Conservation (phyloP, 1,140 invertebrate species). For the Drosophila hydei region DNA sequence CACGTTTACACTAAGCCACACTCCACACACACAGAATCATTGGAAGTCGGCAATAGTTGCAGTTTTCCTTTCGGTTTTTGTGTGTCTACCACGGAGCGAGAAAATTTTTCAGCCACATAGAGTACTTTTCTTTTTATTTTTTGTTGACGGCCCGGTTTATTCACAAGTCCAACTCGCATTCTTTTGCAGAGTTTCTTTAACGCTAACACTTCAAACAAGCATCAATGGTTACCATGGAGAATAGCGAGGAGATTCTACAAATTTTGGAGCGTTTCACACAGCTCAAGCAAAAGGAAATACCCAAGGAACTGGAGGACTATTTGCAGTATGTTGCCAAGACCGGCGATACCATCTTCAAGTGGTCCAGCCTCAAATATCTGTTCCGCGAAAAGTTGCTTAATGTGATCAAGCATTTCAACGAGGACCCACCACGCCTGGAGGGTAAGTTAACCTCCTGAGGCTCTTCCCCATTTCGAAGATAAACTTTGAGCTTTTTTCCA, state of each 20-base stretch:
- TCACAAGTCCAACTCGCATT: conserved; percentile 6
- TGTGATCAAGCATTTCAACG: conserved; percentile 94
- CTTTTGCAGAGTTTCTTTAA: conserved; percentile 5
- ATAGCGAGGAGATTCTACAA: conserved; percentile 92
- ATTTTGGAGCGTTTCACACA: conserved; percentile 93
- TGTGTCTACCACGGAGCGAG: conserved; percentile 61
- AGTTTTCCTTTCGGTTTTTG: conserved; percentile 55
- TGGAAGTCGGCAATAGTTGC: conserved; percentile 16
- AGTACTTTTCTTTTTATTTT: not conserved
- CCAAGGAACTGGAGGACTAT: conserved; percentile 95
- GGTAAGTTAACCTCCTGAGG: conserved; percentile 48
- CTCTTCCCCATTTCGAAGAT: no score
- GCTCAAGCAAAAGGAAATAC: conserved; percentile 90
- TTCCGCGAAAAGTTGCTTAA: conserved; percentile 93
- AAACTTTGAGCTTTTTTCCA: not conserved
- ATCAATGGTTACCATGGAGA: conserved; percentile 88
- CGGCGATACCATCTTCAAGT: conserved; percentile 96
- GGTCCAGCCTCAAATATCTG: conserved; percentile 93
- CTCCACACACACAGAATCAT: not conserved
- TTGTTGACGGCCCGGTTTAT: conserved; percentile 23
- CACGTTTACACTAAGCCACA: not conserved
- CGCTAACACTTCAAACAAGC: not conserved
- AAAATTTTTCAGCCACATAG: conserved; percentile 51
- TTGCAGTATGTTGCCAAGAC: conserved; percentile 95
- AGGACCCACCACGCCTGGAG: conserved; percentile 89